A percentile compares a stretch with the other conserved stretches of the same genome.
Evolutionary conservation across 2,888 invertebrate species (phyloP).

Genomic region (Tinea semifulvella): DNA sequence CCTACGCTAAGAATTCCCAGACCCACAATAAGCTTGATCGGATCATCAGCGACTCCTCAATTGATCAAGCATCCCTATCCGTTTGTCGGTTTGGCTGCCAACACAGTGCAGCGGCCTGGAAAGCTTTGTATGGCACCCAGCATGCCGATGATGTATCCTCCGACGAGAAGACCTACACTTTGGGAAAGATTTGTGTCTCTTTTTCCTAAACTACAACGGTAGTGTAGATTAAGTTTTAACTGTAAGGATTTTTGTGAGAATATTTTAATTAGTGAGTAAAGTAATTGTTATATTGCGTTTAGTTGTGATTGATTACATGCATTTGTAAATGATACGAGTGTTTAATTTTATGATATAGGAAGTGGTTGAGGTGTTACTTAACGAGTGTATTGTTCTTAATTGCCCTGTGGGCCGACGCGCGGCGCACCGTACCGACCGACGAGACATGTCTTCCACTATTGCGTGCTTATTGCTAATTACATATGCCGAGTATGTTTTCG

Average conservation of each 20-base stretch:
- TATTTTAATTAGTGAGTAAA: conserved; percentile 2
- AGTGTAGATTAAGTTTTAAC: not conserved
- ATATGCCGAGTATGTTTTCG: conserved; percentile 39
- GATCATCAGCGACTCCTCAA: conserved; percentile 43
- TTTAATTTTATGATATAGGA: conserved; percentile 6
- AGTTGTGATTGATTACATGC: not conserved
- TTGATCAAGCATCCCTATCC: conserved; percentile 45
- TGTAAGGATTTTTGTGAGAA: not conserved
- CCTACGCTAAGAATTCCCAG: conserved; percentile 35
- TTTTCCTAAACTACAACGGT: conserved; percentile 30
- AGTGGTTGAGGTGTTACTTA: not conserved
- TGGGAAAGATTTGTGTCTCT: conserved; percentile 44
- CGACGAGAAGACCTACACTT: conserved; percentile 34
- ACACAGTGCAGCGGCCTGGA: conserved; percentile 32
- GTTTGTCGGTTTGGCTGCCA: conserved; percentile 35
- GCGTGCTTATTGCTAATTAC: conserved; percentile 44
- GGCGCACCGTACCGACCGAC: not conserved
- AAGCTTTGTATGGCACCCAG: conserved; percentile 40
- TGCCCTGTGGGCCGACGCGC: conserved; percentile 4
- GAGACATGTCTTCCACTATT: conserved; percentile 19
- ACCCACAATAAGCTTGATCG: conserved; percentile 41
- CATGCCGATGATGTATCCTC: conserved; percentile 26
- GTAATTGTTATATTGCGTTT: not conserved
- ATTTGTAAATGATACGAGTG: not conserved
- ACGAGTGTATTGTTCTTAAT: conserved; percentile 5